These are phyloP conservation scores for Aselliscus stoliczkanus DNA, from an alignment of 2,797 vertebrate species.

Conservation along the genomic window DNA sequence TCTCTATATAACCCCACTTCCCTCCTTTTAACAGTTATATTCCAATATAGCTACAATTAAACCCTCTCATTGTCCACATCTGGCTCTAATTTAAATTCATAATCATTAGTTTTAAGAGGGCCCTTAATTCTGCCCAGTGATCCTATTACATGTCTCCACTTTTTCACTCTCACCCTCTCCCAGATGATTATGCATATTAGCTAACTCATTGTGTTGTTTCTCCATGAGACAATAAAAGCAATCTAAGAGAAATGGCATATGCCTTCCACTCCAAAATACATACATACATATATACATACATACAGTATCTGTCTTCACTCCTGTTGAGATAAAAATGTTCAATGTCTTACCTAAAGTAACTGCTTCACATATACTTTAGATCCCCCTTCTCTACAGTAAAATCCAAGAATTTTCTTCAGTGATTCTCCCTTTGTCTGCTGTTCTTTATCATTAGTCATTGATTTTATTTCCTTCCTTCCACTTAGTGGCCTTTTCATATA, in stretches of 20 bases:
- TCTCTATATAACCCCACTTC: background rate
- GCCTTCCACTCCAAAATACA: too few species aligned
- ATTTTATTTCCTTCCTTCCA: background rate
- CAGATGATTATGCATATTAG: background rate
- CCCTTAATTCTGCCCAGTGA: background rate
- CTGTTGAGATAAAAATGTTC: background rate
- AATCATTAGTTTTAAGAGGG: background rate
- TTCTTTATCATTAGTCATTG: background rate
- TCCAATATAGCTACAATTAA: background rate
- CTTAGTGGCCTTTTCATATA: background rate
- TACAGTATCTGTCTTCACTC: background rate
- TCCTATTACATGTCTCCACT: background rate
- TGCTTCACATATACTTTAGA: background rate
- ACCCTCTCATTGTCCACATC: background rate
- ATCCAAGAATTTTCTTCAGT: background rate
- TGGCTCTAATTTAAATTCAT: background rate
- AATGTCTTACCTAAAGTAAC: background rate
- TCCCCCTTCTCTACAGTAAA: background rate
- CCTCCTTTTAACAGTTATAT: background rate
- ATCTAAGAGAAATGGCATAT: background rate
- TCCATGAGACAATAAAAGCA: background rate
- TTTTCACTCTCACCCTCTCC: background rate
- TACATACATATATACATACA: too few species aligned
- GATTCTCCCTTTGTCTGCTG: background rate
- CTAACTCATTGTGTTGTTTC: background rate